Evolutionary conservation across 2,888 invertebrate species (phyloP).

Genomic region (Cordylochernes scorpioides): DNA sequence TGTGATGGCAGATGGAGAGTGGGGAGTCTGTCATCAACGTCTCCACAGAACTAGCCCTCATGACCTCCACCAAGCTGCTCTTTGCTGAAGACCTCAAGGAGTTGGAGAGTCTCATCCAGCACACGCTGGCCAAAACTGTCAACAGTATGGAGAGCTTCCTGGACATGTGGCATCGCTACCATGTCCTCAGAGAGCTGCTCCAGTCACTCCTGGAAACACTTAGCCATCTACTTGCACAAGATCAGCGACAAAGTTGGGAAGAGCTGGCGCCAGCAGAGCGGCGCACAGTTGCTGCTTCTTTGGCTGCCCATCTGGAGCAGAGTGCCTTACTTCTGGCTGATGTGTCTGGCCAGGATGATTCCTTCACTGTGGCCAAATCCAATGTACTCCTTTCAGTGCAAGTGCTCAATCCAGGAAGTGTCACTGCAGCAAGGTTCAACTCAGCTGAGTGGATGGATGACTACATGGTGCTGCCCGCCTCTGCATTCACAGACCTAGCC

Average conservation of each 20-base stretch:
- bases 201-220: constrained; percentile 20
- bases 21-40: constrained; percentile 16
- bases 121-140: constrained; percentile 9
- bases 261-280: constrained; percentile 17
- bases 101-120: constrained; percentile 8
- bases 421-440: constrained; percentile 38
- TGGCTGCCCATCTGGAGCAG: constrained; percentile 19
- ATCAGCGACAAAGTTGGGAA: constrained; percentile 20
- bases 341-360: constrained; percentile 12
- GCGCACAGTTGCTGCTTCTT: constrained; percentile 18
- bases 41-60: constrained; percentile 17
- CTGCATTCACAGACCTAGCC: constrained; percentile 38
- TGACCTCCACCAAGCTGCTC: constrained; percentile 16
- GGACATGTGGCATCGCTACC: constrained; percentile 12
- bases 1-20: constrained; percentile 13
- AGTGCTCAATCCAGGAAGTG: constrained; percentile 53
- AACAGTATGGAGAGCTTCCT: constrained; percentile 12
- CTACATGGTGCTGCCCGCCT: constrained; percentile 49
- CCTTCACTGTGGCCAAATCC: constrained; percentile 10
- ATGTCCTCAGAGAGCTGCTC: constrained; percentile 12
- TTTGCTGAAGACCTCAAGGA: constrained; percentile 13
- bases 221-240: constrained; percentile 19
- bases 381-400: constrained; percentile 49
- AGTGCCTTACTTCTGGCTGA: constrained; percentile 20
- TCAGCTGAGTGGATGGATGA: constrained; percentile 12